A percentile compares a stretch with the other conserved stretches of the same genome.
These are phyloP conservation scores for Antheraea yamamai DNA, from an alignment of 2,888 invertebrate genomes.

Conservation along the genomic window DNA sequence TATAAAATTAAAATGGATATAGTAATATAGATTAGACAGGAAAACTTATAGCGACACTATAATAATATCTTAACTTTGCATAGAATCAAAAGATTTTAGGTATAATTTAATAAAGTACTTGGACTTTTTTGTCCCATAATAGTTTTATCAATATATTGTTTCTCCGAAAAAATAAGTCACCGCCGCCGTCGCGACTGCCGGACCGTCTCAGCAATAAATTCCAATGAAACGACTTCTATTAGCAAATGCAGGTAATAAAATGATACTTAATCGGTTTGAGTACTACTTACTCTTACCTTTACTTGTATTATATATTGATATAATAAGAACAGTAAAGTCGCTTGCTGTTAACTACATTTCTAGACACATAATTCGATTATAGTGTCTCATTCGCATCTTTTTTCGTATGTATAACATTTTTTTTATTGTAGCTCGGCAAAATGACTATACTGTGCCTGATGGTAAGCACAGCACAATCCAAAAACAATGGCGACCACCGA, in stretches of 20 bases:
- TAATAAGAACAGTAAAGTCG: not conserved
- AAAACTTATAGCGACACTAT: not conserved
- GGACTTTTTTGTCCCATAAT: not conserved
- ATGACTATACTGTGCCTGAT: no score
- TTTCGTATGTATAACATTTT: no score
- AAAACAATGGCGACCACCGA: no score
- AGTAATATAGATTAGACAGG: not conserved
- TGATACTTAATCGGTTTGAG: constrained; percentile 42
- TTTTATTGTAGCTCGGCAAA: no score
- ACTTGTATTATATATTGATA: constrained; percentile 19
- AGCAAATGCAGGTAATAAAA: constrained; percentile 50
- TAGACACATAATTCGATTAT: not conserved
- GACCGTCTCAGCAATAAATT: constrained; percentile 15
- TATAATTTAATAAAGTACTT: not conserved
- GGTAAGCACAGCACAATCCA: no score
- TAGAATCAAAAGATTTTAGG: not conserved
- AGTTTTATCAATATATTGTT: constrained; percentile 3
- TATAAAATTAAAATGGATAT: no score
- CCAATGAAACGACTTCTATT: constrained; percentile 42
- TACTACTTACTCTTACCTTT: constrained; percentile 29
- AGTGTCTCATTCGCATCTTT: no score
- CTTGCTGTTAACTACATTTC: constrained; percentile 3
- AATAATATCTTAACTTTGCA: no score
- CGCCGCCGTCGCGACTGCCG: constrained; percentile 7
- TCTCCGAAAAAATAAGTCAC: not conserved